Conservation (phyloP, 2,797 vertebrate genomes). For the Steatocranus sp. region DNA sequence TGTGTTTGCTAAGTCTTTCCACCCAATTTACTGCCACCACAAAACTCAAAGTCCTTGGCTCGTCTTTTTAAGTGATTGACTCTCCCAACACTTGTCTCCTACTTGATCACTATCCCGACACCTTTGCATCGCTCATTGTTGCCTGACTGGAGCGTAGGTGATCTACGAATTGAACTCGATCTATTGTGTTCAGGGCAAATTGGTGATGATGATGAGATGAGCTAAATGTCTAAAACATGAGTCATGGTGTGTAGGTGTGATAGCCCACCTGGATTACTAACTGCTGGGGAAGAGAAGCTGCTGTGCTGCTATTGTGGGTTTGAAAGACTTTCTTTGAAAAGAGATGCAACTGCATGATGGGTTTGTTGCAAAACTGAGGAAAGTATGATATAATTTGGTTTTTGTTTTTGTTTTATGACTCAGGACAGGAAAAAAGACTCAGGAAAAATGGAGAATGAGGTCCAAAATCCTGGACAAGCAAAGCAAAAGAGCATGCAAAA, state of each 20-base stretch:
- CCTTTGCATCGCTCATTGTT: neutral
- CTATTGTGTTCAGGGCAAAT: conserved; percentile 23
- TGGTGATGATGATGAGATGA: conserved; percentile 36
- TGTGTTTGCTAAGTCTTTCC: neutral
- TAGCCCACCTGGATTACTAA: conserved; percentile 59
- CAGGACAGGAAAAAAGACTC: neutral
- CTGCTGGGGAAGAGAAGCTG: conserved; percentile 33
- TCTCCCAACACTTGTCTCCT: conserved; percentile 14
- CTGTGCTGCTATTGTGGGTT: conserved; percentile 33
- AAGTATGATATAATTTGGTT: conserved; percentile 20
- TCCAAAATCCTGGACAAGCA: neutral
- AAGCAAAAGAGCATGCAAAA: neutral
- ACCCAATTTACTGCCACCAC: conserved; percentile 2
- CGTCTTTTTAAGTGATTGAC: conserved; percentile 5
- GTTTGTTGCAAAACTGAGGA: neutral
- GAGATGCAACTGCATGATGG: neutral
- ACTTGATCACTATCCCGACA: neutral
- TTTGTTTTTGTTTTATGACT: neutral
- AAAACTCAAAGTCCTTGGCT: neutral
- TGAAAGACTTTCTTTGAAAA: conserved; percentile 27
- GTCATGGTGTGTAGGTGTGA: conserved; percentile 51
- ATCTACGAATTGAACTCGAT: conserved; percentile 28
- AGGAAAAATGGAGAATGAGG: neutral
- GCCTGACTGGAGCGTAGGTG: conserved; percentile 7
- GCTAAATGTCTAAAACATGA: conserved; percentile 56